These are phyloP conservation scores for Alectura lathami DNA, from an alignment of 2,113 vertebrate species.

Conservation along the genomic window DNA sequence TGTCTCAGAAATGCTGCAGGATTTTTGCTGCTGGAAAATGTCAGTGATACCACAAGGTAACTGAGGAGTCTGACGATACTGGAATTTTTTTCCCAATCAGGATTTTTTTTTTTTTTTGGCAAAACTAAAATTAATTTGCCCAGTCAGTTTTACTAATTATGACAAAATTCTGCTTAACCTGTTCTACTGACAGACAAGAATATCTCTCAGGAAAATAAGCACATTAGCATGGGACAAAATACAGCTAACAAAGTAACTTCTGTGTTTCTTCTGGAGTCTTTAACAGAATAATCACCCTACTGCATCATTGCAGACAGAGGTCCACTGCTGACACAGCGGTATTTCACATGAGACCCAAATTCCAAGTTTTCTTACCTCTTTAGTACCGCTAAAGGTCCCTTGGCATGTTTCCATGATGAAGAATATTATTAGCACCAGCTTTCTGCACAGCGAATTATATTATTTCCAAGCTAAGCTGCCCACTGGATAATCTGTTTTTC, in stretches of 20 bases:
- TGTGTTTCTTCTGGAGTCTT: not conserved
- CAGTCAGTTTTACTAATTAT: not conserved
- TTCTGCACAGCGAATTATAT: not conserved
- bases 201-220: not conserved
- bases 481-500: not conserved
- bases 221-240: not conserved
- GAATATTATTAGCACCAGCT: not conserved
- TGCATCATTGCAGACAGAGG: not conserved
- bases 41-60: not conserved
- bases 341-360: not conserved
- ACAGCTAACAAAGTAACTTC: not conserved
- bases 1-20: not conserved
- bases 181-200: not conserved
- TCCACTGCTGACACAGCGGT: not conserved
- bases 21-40: not conserved
- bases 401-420: not conserved
- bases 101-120: not conserved
- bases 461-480: not conserved
- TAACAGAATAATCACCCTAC: not conserved
- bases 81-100: not conserved
- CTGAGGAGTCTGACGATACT: not conserved
- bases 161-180: not conserved
- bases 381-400: not conserved
- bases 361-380: not conserved
- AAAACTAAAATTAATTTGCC: not conserved